A percentile compares a stretch with the other conserved stretches of the same genome.
phyloP scores from a whole-genome alignment of 2,797 vertebrate genomes.

The Lepilemur ruficaudatus region DNA sequence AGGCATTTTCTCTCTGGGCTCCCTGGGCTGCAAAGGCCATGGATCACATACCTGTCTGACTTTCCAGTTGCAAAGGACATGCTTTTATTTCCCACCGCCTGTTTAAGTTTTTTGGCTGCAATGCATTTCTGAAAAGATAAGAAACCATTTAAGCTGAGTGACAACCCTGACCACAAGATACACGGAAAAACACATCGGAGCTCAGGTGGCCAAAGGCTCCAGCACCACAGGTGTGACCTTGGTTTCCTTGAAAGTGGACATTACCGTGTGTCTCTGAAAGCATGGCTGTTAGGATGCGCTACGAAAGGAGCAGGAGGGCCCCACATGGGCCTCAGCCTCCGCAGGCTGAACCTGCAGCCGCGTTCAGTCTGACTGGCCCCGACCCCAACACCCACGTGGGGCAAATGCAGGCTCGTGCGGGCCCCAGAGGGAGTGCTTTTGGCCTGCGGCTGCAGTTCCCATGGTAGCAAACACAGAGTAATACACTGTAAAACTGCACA shows the following conservation, averaged over 20 bases:
- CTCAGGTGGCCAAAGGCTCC: not conserved
- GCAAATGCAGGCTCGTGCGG: not conserved
- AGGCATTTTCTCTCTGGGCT: not conserved
- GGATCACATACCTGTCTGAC: slow-evolving; percentile 89
- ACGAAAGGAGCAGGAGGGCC: not conserved
- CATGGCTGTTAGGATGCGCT: not conserved
- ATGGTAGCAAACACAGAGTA: not conserved
- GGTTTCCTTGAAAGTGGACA: not conserved
- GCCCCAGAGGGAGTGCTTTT: not conserved
- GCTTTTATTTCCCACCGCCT: slow-evolving; percentile 88
- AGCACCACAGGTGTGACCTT: not conserved
- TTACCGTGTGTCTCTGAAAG: not conserved
- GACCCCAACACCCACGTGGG: not conserved
- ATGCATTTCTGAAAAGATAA: slow-evolving; percentile 80
- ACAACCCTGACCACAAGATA: not conserved
- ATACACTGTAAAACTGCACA: not conserved
- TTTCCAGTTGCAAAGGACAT: slow-evolving; percentile 93
- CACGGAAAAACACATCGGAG: not conserved
- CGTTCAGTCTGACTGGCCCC: not conserved
- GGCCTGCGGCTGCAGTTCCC: not conserved
- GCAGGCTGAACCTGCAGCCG: not conserved
- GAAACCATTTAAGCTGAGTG: not conserved
- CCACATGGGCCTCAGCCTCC: not conserved
- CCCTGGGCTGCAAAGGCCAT: not conserved
- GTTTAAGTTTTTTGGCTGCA: slow-evolving; percentile 79